A percentile compares a stretch with the other conserved stretches of the same genome.
Conservation (phyloP, 2,113 vertebrate genomes). For the Neomonachus schauinslandi region DNA sequence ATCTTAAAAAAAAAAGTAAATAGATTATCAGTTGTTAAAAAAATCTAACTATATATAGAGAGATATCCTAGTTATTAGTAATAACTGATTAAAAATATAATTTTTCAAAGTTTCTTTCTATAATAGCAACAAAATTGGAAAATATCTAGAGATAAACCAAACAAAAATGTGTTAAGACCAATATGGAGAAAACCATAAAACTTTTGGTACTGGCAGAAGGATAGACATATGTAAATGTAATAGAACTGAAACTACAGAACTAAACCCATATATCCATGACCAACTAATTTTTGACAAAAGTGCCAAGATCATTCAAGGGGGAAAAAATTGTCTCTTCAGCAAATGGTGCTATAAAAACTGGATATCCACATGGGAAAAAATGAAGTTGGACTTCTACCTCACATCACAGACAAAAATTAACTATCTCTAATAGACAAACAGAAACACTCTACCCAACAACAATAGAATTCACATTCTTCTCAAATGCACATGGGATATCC, state of each 20-base stretch:
- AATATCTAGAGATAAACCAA: neutral
- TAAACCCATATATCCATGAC: neutral
- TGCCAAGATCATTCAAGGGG: neutral
- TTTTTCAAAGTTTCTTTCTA: neutral
- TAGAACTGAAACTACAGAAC: neutral
- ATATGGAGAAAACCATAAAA: neutral
- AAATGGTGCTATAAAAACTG: neutral
- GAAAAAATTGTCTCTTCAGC: neutral
- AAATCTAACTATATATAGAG: no score
- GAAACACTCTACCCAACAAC: neutral
- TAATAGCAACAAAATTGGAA: neutral
- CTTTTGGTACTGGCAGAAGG: neutral
- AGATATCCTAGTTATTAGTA: neutral
- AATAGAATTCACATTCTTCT: neutral
- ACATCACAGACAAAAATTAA: neutral
- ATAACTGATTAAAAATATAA: neutral
- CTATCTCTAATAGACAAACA: neutral
- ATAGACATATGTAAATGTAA: neutral
- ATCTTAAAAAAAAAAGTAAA: no score
- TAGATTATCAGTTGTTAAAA: no score
- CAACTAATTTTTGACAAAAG: neutral
- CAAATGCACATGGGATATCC: neutral
- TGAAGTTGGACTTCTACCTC: neutral
- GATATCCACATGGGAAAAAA: neutral
- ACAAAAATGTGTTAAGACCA: neutral